Evolutionary conservation across 2,888 invertebrate species (phyloP).

Genomic region (Drosophila pegasa): DNA sequence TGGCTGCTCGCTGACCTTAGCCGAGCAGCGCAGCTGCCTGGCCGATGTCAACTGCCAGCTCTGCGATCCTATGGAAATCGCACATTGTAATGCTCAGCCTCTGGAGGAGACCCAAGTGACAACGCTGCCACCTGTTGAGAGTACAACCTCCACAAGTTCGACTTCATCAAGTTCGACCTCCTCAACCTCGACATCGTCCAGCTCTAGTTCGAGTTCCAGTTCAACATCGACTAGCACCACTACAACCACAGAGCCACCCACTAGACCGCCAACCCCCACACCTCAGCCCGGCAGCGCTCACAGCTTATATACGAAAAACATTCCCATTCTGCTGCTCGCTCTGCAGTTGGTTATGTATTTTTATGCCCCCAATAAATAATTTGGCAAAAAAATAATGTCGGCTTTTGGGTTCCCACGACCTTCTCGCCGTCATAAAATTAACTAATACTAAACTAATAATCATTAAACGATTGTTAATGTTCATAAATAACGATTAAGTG

Average conservation of each 20-base stretch:
- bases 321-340: slow-evolving; percentile 31
- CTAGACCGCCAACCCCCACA: slow-evolving; percentile 22
- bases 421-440: slow-evolving; percentile 21
- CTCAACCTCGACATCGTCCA: slow-evolving; percentile 15
- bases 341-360: slow-evolving; percentile 33
- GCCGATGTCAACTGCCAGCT: slow-evolving; percentile 52
- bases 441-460: slow-evolving; percentile 46
- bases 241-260: slow-evolving; percentile 15
- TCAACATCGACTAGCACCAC: not conserved
- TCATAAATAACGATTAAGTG: slow-evolving; percentile 41
- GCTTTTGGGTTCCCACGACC: slow-evolving; percentile 27
- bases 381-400: slow-evolving; percentile 17
- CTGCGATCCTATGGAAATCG: slow-evolving; percentile 52
- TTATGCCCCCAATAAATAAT: slow-evolving; percentile 45
- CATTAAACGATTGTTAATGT: slow-evolving; percentile 35
- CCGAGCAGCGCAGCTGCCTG: slow-evolving; percentile 47
- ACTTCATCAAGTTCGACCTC: slow-evolving; percentile 5
- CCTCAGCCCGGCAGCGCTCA: slow-evolving; percentile 28
- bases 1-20: slow-evolving; percentile 48
- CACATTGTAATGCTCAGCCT: slow-evolving; percentile 45
- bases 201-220: slow-evolving; percentile 6
- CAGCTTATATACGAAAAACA: slow-evolving; percentile 15
- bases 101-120: slow-evolving; percentile 15
- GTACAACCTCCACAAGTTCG: slow-evolving; percentile 13
- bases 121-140: slow-evolving; percentile 18